Conservation (phyloP, 1,140 invertebrate genomes). For the Spodoptera litura region DNA sequence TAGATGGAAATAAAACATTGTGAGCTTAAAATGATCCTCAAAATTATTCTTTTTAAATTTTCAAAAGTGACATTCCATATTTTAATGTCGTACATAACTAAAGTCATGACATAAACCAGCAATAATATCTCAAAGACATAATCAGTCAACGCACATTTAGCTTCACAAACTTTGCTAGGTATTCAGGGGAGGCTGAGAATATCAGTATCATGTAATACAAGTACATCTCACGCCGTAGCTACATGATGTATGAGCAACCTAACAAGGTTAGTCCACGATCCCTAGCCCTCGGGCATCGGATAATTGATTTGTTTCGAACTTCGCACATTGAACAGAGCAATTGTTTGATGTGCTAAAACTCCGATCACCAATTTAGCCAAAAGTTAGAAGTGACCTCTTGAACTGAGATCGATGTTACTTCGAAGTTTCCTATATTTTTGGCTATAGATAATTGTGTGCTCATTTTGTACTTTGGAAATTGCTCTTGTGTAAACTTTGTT, state of each 20-base stretch:
- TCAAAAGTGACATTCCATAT: too few relatives aligned
- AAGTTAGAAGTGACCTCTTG: background rate
- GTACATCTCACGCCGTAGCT: background rate
- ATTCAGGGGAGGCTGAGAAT: background rate
- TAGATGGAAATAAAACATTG: too few relatives aligned
- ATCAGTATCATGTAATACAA: background rate
- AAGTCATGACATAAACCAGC: too few relatives aligned
- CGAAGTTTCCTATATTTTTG: constrained; percentile 4
- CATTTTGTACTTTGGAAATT: background rate
- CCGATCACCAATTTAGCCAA: constrained; percentile 2
- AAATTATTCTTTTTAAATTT: too few relatives aligned
- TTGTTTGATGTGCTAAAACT: constrained; percentile 11
- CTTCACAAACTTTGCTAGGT: background rate
- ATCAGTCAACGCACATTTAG: background rate
- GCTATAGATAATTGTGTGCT: background rate
- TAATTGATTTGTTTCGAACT: constrained; percentile 45
- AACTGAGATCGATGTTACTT: background rate
- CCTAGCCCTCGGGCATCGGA: constrained; percentile 18
- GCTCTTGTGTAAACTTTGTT: background rate
- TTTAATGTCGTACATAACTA: too few relatives aligned
- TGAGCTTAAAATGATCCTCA: too few relatives aligned
- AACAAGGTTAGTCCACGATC: constrained; percentile 25
- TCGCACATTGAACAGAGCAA: constrained; percentile 26
- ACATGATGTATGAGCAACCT: background rate
- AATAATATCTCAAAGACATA: too few relatives aligned